These are phyloP conservation scores for Hesperophylax magnus DNA, from an alignment of 1,140 invertebrate species.

Conservation along the genomic window DNA sequence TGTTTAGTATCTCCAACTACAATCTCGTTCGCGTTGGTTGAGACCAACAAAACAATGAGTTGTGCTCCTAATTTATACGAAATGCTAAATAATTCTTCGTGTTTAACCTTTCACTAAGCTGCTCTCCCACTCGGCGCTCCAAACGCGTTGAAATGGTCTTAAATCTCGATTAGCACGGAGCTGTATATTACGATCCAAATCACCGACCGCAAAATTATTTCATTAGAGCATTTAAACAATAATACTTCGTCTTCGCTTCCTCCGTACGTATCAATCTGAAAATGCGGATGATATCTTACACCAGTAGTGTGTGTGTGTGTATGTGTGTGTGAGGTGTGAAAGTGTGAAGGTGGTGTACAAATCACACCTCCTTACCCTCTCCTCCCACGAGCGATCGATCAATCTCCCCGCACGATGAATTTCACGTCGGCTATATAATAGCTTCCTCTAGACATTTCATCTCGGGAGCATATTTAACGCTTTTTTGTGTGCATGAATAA, in stretches of 20 bases:
- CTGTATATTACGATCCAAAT: not conserved
- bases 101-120: no score
- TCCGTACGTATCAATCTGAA: slow-evolving; percentile 22
- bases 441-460: slow-evolving; percentile 19
- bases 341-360: not conserved
- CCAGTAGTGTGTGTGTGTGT: no score
- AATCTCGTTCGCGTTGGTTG: no score
- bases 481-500: slow-evolving; percentile 21
- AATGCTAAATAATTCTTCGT: no score
- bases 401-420: slow-evolving; percentile 39
- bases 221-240: slow-evolving; percentile 1
- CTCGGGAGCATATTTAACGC: slow-evolving; percentile 26
- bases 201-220: not conserved
- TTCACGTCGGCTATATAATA: slow-evolving; percentile 7
- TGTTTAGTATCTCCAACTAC: no score
- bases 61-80: no score
- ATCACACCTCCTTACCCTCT: slow-evolving; percentile 12
- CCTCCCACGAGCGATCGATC: slow-evolving; percentile 6
- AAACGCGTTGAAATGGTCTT: no score
- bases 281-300: slow-evolving; percentile 10
- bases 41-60: no score
- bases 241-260: not conserved
- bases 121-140: no score
- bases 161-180: no score
- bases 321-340: not conserved